Evolutionary conservation across 2,888 invertebrate species (phyloP).

Genomic region (Gortyna flavago): DNA sequence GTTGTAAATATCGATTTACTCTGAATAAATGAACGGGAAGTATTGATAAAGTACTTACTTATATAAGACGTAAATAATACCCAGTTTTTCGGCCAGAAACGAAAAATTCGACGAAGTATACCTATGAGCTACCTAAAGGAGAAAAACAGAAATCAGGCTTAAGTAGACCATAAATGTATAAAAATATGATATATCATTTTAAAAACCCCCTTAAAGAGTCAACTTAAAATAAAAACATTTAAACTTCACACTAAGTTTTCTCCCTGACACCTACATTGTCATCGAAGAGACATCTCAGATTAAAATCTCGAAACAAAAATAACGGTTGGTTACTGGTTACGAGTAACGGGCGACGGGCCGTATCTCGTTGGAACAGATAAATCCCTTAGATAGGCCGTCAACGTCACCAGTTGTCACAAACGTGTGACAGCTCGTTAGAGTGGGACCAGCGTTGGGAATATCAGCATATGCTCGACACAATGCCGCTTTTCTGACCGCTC

Average conservation of each 20-base stretch:
- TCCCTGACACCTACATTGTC: constrained; percentile 49
- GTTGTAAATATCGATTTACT: not conserved
- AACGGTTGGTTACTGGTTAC: constrained; percentile 63
- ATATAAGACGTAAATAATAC: not conserved
- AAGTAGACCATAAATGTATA: not conserved
- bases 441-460: constrained; percentile 66
- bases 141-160: not conserved
- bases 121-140: not conserved
- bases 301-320: constrained; percentile 74
- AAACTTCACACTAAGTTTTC: constrained; percentile 44
- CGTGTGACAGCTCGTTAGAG: constrained; percentile 78
- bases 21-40: not conserved
- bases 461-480: constrained; percentile 62
- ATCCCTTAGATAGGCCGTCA: constrained; percentile 69
- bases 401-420: constrained; percentile 69
- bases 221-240: constrained; percentile 19
- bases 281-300: constrained; percentile 67
- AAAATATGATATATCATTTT: not conserved
- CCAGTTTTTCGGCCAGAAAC: not conserved
- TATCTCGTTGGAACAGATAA: constrained; percentile 72
- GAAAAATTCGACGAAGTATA: not conserved
- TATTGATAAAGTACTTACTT: too few species aligned
- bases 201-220: not conserved
- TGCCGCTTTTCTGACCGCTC: constrained; percentile 36
- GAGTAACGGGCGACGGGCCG: constrained; percentile 50